These are phyloP conservation scores for Otis tarda DNA, from an alignment of 2,113 vertebrate species.

Conservation along the genomic window DNA sequence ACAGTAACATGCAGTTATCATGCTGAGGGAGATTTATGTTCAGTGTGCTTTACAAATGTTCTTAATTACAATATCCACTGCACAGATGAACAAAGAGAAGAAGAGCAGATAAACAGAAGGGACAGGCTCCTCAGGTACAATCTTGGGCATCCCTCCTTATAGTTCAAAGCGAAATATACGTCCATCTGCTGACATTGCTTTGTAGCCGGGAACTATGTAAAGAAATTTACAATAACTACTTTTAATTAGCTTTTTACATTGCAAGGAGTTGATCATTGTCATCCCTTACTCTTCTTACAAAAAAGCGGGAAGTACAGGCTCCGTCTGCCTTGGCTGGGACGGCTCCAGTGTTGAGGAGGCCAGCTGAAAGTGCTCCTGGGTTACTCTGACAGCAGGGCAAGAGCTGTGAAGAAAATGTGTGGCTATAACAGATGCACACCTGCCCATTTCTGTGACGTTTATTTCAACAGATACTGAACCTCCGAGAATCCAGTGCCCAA, in stretches of 20 bases:
- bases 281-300: neutral
- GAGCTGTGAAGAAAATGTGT: neutral
- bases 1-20: neutral
- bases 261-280: neutral
- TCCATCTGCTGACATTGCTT: neutral
- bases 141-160: neutral
- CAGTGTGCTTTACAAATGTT: neutral
- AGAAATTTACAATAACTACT: neutral
- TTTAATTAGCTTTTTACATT: neutral
- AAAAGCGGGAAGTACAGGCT: neutral
- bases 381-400: neutral
- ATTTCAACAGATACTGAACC: slow-evolving; percentile 83
- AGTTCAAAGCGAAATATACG: neutral
- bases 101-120: neutral
- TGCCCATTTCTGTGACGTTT: neutral
- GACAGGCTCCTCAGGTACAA: neutral
- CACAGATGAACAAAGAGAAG: neutral
- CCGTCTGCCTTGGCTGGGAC: neutral
- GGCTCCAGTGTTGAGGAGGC: neutral
- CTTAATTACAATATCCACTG: neutral
- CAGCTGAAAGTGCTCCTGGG: neutral
- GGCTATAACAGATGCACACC: neutral
- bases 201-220: neutral
- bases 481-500: slow-evolving; percentile 94
- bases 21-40: neutral